Conservation (phyloP, 35 echinoderm and acorn worm genomes). For the Patiria miniata region DNA sequence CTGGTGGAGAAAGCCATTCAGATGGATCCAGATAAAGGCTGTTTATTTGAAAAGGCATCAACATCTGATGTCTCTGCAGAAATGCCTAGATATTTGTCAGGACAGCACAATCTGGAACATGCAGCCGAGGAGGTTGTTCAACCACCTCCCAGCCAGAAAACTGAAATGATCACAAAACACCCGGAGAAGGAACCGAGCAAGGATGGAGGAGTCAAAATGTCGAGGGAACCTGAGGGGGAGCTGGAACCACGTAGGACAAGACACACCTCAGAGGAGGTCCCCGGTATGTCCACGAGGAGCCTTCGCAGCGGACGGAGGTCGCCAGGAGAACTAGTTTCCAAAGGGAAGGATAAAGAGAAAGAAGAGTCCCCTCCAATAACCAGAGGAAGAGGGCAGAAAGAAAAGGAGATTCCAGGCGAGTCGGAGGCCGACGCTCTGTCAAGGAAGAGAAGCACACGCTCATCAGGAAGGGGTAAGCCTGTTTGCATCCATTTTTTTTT, state of each 20-base stretch:
- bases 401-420: background rate
- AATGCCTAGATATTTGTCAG: background rate
- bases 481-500: too few species aligned
- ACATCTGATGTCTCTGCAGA: background rate
- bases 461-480: conserved; percentile 24
- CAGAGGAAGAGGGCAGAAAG: conserved; percentile 36
- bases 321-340: background rate
- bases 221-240: background rate
- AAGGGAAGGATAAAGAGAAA: background rate
- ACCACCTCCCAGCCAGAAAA: too few species aligned
- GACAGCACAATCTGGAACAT: background rate
- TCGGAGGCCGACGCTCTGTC: background rate
- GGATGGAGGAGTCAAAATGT: background rate
- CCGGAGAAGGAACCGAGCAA: background rate
- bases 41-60: background rate
- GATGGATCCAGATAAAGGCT: background rate
- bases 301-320: conserved; percentile 20
- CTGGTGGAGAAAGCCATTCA: background rate
- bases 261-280: conserved; percentile 17
- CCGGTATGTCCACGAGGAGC: conserved; percentile 21
- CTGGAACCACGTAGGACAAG: conserved; percentile 1
- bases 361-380: conserved; percentile 30
- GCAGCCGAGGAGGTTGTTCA: background rate
- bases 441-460: conserved; percentile 37
- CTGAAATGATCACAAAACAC: background rate